Conservation (phyloP, 2,888 invertebrate genomes). For the Callosobruchus maculatus region DNA sequence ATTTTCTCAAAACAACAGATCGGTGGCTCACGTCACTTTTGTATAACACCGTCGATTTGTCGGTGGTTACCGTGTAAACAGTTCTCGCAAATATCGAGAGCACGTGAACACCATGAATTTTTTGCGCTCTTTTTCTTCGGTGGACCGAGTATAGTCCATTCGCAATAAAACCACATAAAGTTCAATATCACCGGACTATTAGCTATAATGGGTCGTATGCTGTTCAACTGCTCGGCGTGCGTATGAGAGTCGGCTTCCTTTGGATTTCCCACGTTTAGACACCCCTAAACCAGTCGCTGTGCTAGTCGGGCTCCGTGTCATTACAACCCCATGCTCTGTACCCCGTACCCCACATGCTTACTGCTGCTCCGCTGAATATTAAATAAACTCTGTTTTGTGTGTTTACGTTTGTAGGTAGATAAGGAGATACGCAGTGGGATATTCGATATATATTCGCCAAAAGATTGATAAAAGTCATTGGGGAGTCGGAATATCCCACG, state of each 20-base stretch:
- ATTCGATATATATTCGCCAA: not conserved
- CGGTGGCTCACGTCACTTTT: too few species aligned
- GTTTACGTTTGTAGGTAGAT: not conserved
- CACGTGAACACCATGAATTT: too few species aligned
- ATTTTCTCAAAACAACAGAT: too few species aligned
- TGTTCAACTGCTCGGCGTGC: conserved; percentile 23
- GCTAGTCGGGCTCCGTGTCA: conserved; percentile 26
- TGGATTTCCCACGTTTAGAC: conserved; percentile 47
- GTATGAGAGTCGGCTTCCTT: conserved; percentile 45
- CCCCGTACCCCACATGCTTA: conserved; percentile 22
- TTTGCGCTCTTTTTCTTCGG: too few species aligned
- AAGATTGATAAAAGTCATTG: not conserved
- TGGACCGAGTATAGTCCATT: too few species aligned
- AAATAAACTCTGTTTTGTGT: not conserved
- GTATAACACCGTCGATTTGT: too few species aligned
- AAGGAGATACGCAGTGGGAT: not conserved
- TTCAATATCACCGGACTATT: not conserved
- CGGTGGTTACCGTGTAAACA: too few species aligned
- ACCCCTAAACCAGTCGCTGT: conserved; percentile 39
- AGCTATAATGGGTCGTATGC: not conserved
- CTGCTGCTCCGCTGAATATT: not conserved
- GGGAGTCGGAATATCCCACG: not conserved
- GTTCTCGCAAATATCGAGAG: too few species aligned
- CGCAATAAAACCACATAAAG: too few species aligned
- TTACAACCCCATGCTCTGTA: conserved; percentile 32